Base-by-base conservation (phyloP, 2,888 invertebrate species). In the Ischnus inquisitorius region DNA sequence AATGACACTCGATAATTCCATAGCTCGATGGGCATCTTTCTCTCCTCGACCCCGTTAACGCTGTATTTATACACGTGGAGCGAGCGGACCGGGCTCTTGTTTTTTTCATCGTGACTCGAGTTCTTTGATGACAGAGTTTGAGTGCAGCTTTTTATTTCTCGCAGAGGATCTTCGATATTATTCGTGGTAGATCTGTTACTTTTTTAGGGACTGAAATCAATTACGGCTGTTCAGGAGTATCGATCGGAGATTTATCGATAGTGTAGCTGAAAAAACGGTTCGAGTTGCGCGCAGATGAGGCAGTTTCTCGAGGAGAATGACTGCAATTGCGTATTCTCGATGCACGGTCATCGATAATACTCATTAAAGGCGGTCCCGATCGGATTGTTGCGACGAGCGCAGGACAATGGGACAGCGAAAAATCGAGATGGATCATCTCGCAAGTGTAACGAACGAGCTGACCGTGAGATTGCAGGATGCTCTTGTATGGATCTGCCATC, bases 401-500 rank as follows among this genome's bases (percentile, higher is more conserved):
- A 77, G 69, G 48, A 77, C 77, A 78, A 68, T 82, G 76, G 87
- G 79, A 87, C 88, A 89, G 89, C 87, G 89, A 71, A 54, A 19
- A 64, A 83, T 85, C 82, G 81, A 83, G 87, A 86, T 88, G 64
- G 71, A 71, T 81, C 62, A 57, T 82, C 86, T 87, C 77, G 85
- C 76, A 64, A 84, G 64, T 87, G 86, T 92, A 92, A 92, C 90
- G 89, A 89, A 92, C 92, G 92, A 90, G 85, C 88, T 83, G 79
- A 79, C 87, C 81, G 89, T 92, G 92, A 92, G 87, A 88, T 84
- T 90, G 92, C 89, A 89, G 79, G 84, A 87, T 69, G 19, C 39
- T 16, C 39, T 19, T 5, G 3, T 48, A 16, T 6, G 34, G 34
- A 3, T 6, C 62, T 14, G 28, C 4, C 39, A 74, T 64, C 6